These are phyloP conservation scores for Manis javanica DNA, from an alignment of 2,797 vertebrate genomes.

Conservation along the genomic window DNA sequence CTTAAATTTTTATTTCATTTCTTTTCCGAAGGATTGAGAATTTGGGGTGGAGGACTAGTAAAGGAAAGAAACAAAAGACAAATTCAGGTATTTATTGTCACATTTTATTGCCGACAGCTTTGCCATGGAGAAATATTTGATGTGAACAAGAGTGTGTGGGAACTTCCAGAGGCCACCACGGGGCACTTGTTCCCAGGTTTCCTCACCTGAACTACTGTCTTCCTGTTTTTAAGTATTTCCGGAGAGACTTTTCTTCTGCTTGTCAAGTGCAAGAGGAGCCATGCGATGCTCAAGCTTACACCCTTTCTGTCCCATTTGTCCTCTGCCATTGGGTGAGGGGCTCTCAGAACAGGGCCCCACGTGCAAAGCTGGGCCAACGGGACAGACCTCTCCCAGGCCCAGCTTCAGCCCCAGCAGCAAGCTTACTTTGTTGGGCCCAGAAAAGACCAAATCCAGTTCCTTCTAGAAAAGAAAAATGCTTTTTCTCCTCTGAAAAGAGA, in stretches of 20 bases:
- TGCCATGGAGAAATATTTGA: fast-evolving
- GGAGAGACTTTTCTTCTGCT: neutral
- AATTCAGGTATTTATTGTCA: constrained; percentile 53
- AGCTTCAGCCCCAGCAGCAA: fast-evolving
- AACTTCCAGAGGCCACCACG: fast-evolving
- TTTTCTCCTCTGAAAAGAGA: neutral
- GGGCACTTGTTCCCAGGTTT: neutral
- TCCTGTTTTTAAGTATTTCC: neutral
- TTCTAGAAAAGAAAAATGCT: neutral
- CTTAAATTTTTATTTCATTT: neutral
- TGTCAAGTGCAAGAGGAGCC: neutral
- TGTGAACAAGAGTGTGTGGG: no score
- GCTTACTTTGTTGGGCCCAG: neutral
- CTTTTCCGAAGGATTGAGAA: constrained; percentile 65
- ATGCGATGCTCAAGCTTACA: no score
- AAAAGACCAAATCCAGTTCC: neutral
- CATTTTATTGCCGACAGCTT: fast-evolving
- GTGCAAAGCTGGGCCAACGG: no score
- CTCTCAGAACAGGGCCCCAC: fast-evolving
- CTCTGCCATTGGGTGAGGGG: neutral
- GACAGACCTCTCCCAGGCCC: neutral
- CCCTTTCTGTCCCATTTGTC: neutral
- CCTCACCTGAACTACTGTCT: neutral
- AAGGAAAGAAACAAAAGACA: neutral
- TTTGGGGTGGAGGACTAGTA: constrained; percentile 76